Conservation (phyloP, 2,888 invertebrate species). For the Sthenelais limicola region DNA sequence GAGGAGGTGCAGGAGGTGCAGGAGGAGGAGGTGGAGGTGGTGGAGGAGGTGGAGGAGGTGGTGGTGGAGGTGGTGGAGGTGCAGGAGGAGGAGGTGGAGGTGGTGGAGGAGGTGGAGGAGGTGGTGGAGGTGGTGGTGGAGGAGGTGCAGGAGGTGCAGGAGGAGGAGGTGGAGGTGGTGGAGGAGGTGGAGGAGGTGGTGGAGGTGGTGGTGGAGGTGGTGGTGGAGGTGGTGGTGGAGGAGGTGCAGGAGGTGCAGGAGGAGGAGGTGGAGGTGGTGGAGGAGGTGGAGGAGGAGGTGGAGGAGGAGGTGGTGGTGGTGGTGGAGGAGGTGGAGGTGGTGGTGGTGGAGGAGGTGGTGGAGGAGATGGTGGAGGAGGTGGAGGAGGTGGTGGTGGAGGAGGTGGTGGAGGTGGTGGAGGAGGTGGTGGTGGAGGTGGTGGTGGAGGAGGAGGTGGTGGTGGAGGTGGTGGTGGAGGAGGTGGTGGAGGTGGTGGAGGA, state of each 20-base stretch:
- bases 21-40: conserved; percentile 20
- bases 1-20: conserved; percentile 27
- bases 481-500: conserved; percentile 3
- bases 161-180: too few relatives aligned
- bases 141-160: background rate
- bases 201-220: too few relatives aligned
- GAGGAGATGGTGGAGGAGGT: too few relatives aligned
- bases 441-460: conserved; percentile 5
- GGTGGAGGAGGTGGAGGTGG: too few relatives aligned
- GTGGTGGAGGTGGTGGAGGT: conserved; percentile 10
- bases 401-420: conserved; percentile 12
- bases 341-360: too few relatives aligned
- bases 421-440: conserved; percentile 4
- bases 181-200: background rate
- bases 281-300: too few relatives aligned
- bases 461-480: conserved; percentile 8
- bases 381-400: conserved; percentile 9
- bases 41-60: conserved; percentile 27
- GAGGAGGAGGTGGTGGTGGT: too few relatives aligned
- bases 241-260: too few relatives aligned
- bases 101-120: conserved; percentile 15
- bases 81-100: conserved; percentile 26
- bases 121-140: conserved; percentile 16
- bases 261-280: too few relatives aligned
- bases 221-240: too few relatives aligned